phyloP scores from a whole-genome alignment of 2,113 vertebrate species.

The Dissostichus mawsoni region DNA sequence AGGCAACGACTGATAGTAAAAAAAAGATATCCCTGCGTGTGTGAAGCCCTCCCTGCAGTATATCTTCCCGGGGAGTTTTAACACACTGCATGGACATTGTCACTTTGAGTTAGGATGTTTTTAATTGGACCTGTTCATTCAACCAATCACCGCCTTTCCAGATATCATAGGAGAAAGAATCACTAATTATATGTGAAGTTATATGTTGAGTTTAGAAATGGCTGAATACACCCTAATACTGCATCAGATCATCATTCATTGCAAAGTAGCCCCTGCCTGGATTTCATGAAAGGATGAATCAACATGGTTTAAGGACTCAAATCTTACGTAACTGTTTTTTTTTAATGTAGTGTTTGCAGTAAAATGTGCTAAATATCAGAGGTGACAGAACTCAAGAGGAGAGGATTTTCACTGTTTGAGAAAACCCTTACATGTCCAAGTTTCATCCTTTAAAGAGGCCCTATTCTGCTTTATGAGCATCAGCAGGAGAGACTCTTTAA shows the following conservation, averaged over 20 bases:
- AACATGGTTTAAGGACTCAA: not conserved
- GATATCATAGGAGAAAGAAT: not conserved
- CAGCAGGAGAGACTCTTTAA: too few species aligned
- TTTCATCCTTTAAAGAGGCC: too few species aligned
- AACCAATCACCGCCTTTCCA: not conserved
- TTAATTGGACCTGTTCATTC: conserved; percentile 11
- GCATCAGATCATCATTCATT: not conserved
- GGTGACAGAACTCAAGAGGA: not conserved
- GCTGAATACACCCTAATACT: not conserved
- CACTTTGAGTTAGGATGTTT: conserved; percentile 10
- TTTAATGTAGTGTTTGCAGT: not conserved
- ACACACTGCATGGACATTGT: not conserved
- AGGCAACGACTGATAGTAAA: not conserved
- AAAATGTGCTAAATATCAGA: not conserved
- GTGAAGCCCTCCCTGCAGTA: not conserved
- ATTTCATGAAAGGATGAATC: not conserved
- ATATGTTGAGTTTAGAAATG: not conserved
- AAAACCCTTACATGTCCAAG: too few species aligned
- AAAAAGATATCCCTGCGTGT: not conserved
- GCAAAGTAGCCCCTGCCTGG: not conserved
- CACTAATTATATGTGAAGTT: too few species aligned
- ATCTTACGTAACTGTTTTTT: not conserved
- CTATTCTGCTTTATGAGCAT: too few species aligned
- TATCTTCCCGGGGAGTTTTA: not conserved
- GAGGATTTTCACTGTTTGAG: too few species aligned